Conservation (phyloP, 2,113 vertebrate species). For the Erythrocercus mccallii region DNA sequence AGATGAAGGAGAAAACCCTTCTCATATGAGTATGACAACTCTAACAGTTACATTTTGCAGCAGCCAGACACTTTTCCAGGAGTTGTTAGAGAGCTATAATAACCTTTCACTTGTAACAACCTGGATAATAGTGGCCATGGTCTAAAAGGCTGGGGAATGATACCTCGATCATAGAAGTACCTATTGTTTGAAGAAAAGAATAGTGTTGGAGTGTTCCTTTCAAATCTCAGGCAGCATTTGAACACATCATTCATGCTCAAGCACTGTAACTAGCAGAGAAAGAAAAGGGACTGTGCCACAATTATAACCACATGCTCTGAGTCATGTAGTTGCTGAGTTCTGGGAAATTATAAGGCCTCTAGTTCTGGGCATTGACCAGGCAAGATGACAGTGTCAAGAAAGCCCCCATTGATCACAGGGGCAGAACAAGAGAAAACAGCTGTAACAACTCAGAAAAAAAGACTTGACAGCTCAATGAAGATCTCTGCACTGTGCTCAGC, state of each 20-base stretch:
- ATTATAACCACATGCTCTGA: conserved; percentile 64
- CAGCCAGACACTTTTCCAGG: conserved; percentile 14
- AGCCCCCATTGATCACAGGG: conserved; percentile 49
- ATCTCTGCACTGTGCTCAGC: neutral
- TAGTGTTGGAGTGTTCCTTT: conserved; percentile 48
- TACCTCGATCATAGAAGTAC: conserved; percentile 30
- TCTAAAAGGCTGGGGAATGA: conserved; percentile 18
- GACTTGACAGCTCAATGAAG: conserved; percentile 58
- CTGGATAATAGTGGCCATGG: conserved; percentile 24
- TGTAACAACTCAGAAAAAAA: conserved; percentile 53
- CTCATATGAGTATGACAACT: neutral
- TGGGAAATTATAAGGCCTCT: conserved; percentile 59
- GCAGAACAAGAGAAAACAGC: conserved; percentile 65
- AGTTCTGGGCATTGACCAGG: conserved; percentile 61
- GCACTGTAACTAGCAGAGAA: conserved; percentile 39
- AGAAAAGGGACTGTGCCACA: conserved; percentile 57
- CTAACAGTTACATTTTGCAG: neutral
- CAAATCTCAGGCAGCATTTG: conserved; percentile 58
- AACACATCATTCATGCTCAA: conserved; percentile 38
- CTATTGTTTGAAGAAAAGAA: conserved; percentile 62
- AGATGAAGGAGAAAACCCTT: neutral
- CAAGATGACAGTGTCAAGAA: conserved; percentile 63
- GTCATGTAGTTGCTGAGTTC: conserved; percentile 39
- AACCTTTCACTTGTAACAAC: conserved; percentile 52
- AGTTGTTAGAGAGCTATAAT: conserved; percentile 33